These are phyloP conservation scores for Parnassius smintheus DNA, from an alignment of 2,888 invertebrate genomes.

Conservation along the genomic window DNA sequence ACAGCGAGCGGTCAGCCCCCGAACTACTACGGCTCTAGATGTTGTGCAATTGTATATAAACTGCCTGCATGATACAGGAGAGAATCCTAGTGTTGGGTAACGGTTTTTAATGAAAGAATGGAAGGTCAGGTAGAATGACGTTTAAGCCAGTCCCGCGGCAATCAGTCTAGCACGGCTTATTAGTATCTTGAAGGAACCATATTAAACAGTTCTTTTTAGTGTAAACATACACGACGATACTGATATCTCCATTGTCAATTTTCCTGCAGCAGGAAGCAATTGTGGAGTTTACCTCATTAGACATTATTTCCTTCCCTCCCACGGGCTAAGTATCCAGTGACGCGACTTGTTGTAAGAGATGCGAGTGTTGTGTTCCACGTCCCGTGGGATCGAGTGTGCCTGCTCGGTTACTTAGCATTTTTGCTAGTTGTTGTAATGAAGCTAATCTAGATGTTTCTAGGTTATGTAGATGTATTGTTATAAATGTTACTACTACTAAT, in stretches of 20 bases:
- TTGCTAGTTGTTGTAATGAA: constrained; percentile 12
- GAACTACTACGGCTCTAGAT: too few relatives aligned
- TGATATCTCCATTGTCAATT: background rate
- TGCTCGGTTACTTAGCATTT: background rate
- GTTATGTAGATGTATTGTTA: background rate
- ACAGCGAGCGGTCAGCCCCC: too few relatives aligned
- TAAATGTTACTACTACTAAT: too few relatives aligned
- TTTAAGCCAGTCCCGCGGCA: too few relatives aligned
- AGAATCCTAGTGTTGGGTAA: too few relatives aligned
- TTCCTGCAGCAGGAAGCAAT: constrained; percentile 31
- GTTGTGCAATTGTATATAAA: too few relatives aligned
- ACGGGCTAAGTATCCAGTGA: constrained; percentile 34
- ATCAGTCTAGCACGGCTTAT: too few relatives aligned
- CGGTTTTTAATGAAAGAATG: too few relatives aligned
- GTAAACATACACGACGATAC: background rate
- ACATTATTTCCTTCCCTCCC: constrained; percentile 64
- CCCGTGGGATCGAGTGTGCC: constrained; percentile 19
- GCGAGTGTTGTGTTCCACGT: constrained; percentile 9
- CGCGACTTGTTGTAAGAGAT: constrained; percentile 7
- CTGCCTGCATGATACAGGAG: too few relatives aligned
- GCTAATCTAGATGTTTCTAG: constrained; percentile 6
- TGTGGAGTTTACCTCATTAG: constrained; percentile 66
- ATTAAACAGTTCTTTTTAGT: background rate
- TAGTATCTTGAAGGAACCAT: background rate
- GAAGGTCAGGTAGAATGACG: too few relatives aligned